Evolutionary conservation across 2,113 vertebrate species (phyloP), one percentile per base, ranked within the genome.

Genomic region (Recurvirostra avosetta): DNA sequence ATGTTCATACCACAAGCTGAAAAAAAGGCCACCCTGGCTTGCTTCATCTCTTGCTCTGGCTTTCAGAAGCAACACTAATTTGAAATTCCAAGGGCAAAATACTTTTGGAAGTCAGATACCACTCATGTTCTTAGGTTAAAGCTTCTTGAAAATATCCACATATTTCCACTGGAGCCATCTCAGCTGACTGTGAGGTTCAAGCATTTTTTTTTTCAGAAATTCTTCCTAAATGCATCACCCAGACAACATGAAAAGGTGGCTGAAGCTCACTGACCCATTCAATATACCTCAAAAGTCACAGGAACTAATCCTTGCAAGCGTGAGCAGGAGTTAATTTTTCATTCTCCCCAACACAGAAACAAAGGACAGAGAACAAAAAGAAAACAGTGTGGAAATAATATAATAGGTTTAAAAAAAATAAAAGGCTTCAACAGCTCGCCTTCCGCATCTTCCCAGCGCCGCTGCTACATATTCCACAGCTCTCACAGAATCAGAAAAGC

Each of bases 231-330:
- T 87, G 67, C 92, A 96, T 98, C 96, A 97, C 97, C 97, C 90
- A 81, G 97, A 97, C 98, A 98, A 98, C 96, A 96, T 63, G 47
- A 86, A 90, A 95, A 97, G 95, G 94, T 92, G 88, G 92, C 97
- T 97, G 93, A 96, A 97, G 97, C 88, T 96, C 98, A 97, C 32
- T 98, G 98, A 98, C 97, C 97, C 98, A 96, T 96, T 97, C 97
- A 98, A 85, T 81, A 75, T 90, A 88, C 92, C 97, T 96, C 97
- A 70, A 70, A 97, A 95, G 96, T 93, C 38, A 29, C 94, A 89
- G 96, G 92, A 91, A 96, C 96, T 96, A 94, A 98, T 95, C 96
- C 94, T 91, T 85, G 72, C 86, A 75, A 96, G 81, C 40, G 61
- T 26, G 38, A 97, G 93, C 88, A 96, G 95, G 94, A 98, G 97